Evolutionary conservation across 2,797 vertebrate genomes (phyloP), one percentile per base, ranked within the genome.

Genomic region (Hippocampus kuda): DNA sequence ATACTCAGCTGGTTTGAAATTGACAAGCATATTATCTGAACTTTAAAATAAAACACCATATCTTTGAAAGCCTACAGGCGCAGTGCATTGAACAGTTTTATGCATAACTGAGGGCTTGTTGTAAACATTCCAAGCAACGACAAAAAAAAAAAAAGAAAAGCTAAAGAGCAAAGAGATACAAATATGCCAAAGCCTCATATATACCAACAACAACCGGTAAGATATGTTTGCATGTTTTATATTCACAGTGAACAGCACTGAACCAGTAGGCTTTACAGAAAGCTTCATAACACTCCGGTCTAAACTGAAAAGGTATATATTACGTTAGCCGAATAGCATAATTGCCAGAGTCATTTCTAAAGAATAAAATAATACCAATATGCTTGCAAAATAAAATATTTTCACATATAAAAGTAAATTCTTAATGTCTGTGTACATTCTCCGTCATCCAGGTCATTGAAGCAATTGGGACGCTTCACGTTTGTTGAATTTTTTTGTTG

Each of bases 21-120:
- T 66, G 24, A 76, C 75, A 73, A 81, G 78, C 69, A 76, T 71
- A 84, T 79, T 30, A 60, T 79, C 69, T 77, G 73, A 74, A 73
- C 72, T 73, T 20, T 70, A 71, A 22, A 79, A 72, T 67, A 1
- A 69, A 82, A 71, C 68, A 78, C 34, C 26, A 59, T 80, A 46
- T 80, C 51, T 75, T 68, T 72, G 74, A 74, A 85, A 81, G 79
- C 81, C 77, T 76, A 75, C 74, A 71, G 79, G 75, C 80, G 66
- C 68, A 80, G 76, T 71, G 68, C 75, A 72, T 56, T 63, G 72
- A 70, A 68, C 41, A 38, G 12, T 70, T 41, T 51, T 72, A 51
- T 30, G 44, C 74, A 81, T 63, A 68, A 70, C 42, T 16, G 24
- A 66, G 9, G 42, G 51, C 66, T 72, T 65, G 53, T 63, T 78